Conservation (phyloP, 2,113 vertebrate species). For the Corythornis cristatus region DNA sequence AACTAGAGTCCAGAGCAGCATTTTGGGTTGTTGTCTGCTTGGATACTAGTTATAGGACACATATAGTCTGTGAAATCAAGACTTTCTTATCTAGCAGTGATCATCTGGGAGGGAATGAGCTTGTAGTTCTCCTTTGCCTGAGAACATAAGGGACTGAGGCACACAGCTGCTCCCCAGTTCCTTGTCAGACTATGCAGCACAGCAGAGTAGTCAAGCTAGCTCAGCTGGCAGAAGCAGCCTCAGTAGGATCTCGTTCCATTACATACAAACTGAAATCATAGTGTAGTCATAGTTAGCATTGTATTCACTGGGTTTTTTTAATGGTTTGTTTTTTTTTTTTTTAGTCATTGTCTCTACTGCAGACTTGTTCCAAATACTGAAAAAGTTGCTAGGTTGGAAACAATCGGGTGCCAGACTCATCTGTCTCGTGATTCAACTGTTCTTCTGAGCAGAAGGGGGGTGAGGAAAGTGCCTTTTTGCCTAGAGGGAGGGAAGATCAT, state of each 20-base stretch:
- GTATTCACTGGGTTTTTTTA: neutral
- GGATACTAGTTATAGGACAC: neutral
- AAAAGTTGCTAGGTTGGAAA: neutral
- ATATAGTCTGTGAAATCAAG: neutral
- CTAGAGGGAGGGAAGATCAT: neutral
- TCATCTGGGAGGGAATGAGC: neutral
- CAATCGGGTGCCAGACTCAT: neutral
- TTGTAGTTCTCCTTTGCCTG: neutral
- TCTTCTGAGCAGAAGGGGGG: neutral
- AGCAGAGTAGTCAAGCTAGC: neutral
- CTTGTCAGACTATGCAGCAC: neutral
- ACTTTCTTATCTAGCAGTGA: neutral
- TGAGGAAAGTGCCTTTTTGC: neutral
- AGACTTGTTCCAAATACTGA: neutral
- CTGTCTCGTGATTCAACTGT: neutral
- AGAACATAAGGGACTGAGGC: neutral
- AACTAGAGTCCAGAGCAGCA: neutral
- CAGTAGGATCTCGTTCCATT: neutral
- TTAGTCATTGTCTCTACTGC: neutral
- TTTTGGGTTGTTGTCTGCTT: neutral
- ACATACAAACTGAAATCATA: neutral
- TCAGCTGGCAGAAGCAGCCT: neutral
- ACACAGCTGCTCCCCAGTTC: neutral
- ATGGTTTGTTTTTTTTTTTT: neutral
- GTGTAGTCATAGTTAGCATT: neutral